Conservation (phyloP, 2,113 vertebrate species). For the Sminthopsis crassicaudata region DNA sequence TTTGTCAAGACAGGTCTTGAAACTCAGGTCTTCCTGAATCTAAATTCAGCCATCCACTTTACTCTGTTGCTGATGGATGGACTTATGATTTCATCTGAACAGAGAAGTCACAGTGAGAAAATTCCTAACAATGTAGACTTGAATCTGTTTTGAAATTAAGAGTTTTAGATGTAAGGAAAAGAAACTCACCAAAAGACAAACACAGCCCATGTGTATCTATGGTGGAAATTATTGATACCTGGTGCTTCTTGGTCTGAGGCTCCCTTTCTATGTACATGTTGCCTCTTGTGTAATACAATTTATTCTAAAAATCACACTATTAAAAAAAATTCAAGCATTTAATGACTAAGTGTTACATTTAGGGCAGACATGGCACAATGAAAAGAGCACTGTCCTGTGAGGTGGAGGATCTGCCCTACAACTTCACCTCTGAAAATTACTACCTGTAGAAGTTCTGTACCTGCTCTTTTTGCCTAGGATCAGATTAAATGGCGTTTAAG, state of each 20-base stretch:
- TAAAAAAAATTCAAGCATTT: background rate
- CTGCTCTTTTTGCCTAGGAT: background rate
- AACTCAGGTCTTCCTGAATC: background rate
- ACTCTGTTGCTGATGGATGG: background rate
- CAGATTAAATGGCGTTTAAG: background rate
- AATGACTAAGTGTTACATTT: background rate
- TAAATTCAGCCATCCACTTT: background rate
- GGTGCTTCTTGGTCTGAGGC: background rate
- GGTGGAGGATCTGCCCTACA: background rate
- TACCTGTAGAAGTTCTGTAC: background rate
- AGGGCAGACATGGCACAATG: background rate
- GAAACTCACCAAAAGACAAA: background rate
- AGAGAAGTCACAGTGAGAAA: background rate
- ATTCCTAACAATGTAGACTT: background rate
- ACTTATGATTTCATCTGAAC: background rate
- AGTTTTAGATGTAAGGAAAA: background rate
- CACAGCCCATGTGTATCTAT: background rate
- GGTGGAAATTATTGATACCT: background rate
- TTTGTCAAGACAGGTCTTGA: too few relatives aligned
- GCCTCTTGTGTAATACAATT: background rate
- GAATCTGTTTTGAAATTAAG: background rate
- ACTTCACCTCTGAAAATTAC: background rate
- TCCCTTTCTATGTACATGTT: background rate
- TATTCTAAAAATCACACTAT: background rate
- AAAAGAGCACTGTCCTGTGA: background rate